phyloP scores from a whole-genome alignment of 1,140 invertebrate genomes.

The Penaeus indicus region DNA sequence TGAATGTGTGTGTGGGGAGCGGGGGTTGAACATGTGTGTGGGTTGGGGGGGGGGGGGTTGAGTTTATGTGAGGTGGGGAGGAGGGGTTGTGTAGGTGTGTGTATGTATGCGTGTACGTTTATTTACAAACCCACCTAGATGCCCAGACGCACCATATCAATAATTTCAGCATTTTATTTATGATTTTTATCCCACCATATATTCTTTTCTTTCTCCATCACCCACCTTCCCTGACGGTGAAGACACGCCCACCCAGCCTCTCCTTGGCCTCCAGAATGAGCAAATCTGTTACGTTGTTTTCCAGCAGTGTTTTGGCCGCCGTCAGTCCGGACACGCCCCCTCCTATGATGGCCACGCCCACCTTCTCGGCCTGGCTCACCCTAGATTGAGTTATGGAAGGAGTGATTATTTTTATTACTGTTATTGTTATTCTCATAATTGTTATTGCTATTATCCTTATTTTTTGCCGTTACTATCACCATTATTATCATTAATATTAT shows the following conservation, averaged over 20 bases:
- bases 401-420: too few species aligned
- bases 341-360: slow-evolving; percentile 82
- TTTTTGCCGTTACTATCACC: too few species aligned
- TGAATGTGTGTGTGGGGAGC: too few species aligned
- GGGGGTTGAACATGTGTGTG: neutral
- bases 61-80: too few species aligned
- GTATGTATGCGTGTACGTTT: neutral
- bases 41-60: too few species aligned
- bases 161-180: neutral
- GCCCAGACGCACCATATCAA: neutral
- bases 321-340: slow-evolving; percentile 88
- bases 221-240: slow-evolving; percentile 80
- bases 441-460: too few species aligned
- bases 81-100: neutral
- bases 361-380: neutral
- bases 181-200: too few species aligned
- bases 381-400: too few species aligned
- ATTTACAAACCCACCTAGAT: neutral
- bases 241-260: slow-evolving; percentile 83
- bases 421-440: too few species aligned
- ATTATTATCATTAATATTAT: too few species aligned
- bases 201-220: slow-evolving; percentile 70
- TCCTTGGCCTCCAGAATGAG: slow-evolving; percentile 83
- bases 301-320: slow-evolving; percentile 85
- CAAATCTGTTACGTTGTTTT: slow-evolving; percentile 84